Evolutionary conservation across 2,113 vertebrate genomes (phyloP), one percentile per base, ranked within the genome.

Genomic region (Macquaria ambigua): DNA sequence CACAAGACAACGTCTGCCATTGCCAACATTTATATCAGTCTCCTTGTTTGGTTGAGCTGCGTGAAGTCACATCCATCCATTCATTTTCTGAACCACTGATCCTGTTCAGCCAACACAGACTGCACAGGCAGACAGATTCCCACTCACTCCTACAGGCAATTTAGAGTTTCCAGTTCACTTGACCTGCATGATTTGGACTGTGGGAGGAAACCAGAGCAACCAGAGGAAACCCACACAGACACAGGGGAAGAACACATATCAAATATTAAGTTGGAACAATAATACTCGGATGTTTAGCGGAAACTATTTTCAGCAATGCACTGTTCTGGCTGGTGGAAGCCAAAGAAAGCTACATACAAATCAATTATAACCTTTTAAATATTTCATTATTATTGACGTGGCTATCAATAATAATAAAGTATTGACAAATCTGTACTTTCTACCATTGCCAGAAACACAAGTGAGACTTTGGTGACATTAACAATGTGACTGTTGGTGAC

Each of bases 141-240:
- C n/a, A 61, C 41, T 77, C 64, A 62, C 56, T 63, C 74, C 63
- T 31, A 66, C 76, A 48, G 56, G 18, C 43, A 82, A 34, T 69
- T 67, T 28, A 72, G 18, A 70, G 25, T 84, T 78, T 62, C 34
- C 62, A 68, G 28, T 58, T 74, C 43, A 77, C 62, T 48, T 74
- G 76, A 77, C 39, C 76, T 72, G 25, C 61, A 52, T 63, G n/a
- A 72, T 67, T 81, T 78, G 20, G 56, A 82, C 37, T 75, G 83
- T 70, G 79, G 74, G 75, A 82, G 63, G 70, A 82, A 82, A 81
- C 64, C 28, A 74, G 72, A 50, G 55, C 70, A 75, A 46, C 55
- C 58, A 52, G 58, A 74, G 18, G 59, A 79, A 79, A 72, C 64
- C 62, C 55, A 70, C 12, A 6, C 53, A 75, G 52, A 28, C 34